Evolutionary conservation across 2,888 invertebrate species (phyloP).

Genomic region (Limnephilus marmoratus): DNA sequence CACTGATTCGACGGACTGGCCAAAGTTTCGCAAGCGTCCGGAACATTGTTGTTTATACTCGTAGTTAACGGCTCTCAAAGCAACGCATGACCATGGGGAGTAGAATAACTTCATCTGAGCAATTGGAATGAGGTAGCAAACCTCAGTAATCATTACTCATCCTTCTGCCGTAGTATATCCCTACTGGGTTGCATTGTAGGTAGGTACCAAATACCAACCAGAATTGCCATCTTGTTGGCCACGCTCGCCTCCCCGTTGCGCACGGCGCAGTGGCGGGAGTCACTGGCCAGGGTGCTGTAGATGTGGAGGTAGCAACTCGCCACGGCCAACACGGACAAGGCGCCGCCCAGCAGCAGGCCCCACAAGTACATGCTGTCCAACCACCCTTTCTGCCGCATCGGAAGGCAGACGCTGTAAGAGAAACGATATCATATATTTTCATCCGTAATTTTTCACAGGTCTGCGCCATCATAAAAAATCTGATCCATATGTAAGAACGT

Average conservation of each 20-base stretch:
- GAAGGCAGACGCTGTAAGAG: conserved; percentile 86
- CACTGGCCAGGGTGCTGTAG: conserved; percentile 87
- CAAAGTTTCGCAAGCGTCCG: neutral
- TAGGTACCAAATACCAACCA: conserved; percentile 74
- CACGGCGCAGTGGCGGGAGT: conserved; percentile 78
- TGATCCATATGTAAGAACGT: neutral
- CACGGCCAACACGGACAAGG: conserved; percentile 89
- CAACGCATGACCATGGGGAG: no score
- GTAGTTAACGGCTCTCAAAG: no score
- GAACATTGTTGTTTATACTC: neutral
- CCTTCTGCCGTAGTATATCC: no score
- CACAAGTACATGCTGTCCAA: conserved; percentile 86
- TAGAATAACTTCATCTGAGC: no score
- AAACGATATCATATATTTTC: conserved; percentile 44
- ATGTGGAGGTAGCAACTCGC: conserved; percentile 92
- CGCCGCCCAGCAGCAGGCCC: conserved; percentile 85
- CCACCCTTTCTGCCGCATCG: conserved; percentile 86
- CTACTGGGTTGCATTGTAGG: no score
- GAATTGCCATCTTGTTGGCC: conserved; percentile 93
- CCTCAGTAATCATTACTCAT: no score
- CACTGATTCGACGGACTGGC: neutral
- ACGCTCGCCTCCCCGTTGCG: conserved; percentile 83
- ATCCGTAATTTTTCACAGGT: neutral
- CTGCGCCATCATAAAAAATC: neutral
- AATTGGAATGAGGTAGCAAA: no score